Percentiles rank a stretch among this genome's conserved stretches.
Conservation (phyloP, 2,113 vertebrate species). For the Stegostoma tigrinum region DNA sequence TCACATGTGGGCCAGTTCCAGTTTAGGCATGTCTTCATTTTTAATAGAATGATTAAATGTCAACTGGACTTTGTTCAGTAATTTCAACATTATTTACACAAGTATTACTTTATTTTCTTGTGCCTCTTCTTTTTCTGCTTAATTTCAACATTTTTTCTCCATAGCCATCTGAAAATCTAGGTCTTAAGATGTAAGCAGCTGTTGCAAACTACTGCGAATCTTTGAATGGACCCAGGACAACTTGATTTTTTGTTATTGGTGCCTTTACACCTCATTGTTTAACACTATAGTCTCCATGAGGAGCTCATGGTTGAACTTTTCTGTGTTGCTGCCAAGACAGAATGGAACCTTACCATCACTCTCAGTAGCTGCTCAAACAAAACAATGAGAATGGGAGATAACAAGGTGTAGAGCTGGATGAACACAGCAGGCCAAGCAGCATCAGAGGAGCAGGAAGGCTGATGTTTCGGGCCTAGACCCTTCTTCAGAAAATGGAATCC, state of each 20-base stretch:
- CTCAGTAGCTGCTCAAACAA: not conserved
- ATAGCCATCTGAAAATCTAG: not conserved
- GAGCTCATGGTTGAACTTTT: not conserved
- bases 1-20: not conserved
- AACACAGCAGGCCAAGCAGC: no score
- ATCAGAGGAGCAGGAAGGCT: no score
- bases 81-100: not conserved
- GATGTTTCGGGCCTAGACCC: no score
- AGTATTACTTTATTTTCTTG: not conserved
- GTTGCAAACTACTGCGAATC: not conserved
- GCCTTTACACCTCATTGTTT: not conserved
- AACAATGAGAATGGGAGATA: not conserved
- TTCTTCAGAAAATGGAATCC: not conserved
- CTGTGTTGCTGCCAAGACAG: not conserved
- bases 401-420: no score
- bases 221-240: not conserved
- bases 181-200: not conserved
- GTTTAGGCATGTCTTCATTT: not conserved
- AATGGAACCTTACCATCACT: not conserved
- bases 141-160: not conserved
- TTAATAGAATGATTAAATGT: not conserved
- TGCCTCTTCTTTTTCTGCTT: not conserved
- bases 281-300: not conserved
- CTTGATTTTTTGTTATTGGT: not conserved
- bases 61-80: not conserved